Conservation (phyloP, 2,113 vertebrate genomes). For the Dromiciops gliroides region DNA sequence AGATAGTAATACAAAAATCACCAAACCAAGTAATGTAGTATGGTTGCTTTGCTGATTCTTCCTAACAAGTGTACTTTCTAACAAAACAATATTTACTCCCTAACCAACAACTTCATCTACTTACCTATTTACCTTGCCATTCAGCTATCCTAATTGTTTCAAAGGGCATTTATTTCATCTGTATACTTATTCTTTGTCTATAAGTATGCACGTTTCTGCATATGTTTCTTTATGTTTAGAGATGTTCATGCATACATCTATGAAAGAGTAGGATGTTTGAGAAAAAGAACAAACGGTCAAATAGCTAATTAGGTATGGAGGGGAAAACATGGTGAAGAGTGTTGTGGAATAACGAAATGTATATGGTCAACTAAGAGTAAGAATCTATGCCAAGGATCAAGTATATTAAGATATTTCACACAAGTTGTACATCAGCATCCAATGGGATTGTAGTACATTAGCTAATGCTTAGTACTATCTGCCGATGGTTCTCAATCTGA, state of each 20-base stretch:
- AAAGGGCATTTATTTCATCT: slow-evolving; percentile 22
- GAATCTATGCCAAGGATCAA: neutral
- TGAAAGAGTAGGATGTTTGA: neutral
- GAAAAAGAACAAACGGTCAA: slow-evolving; percentile 35
- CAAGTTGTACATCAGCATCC: neutral
- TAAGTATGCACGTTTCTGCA: neutral
- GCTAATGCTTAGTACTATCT: neutral
- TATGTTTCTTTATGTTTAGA: neutral
- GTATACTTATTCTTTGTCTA: neutral
- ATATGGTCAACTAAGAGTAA: neutral
- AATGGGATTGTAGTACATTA: neutral
- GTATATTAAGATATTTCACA: neutral
- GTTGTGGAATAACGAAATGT: neutral
- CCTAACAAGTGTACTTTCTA: slow-evolving; percentile 39
- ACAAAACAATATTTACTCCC: neutral
- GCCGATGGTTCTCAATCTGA: slow-evolving; percentile 42
- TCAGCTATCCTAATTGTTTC: slow-evolving; percentile 37
- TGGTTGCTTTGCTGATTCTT: neutral
- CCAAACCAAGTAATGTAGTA: slow-evolving; percentile 31
- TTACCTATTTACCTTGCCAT: slow-evolving; percentile 9
- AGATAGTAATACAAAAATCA: slow-evolving; percentile 17
- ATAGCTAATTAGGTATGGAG: neutral
- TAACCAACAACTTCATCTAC: slow-evolving; percentile 25
- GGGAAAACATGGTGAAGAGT: neutral
- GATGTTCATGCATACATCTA: neutral